Base-by-base conservation (phyloP, 2,888 invertebrate genomes). In the Automeris io region DNA sequence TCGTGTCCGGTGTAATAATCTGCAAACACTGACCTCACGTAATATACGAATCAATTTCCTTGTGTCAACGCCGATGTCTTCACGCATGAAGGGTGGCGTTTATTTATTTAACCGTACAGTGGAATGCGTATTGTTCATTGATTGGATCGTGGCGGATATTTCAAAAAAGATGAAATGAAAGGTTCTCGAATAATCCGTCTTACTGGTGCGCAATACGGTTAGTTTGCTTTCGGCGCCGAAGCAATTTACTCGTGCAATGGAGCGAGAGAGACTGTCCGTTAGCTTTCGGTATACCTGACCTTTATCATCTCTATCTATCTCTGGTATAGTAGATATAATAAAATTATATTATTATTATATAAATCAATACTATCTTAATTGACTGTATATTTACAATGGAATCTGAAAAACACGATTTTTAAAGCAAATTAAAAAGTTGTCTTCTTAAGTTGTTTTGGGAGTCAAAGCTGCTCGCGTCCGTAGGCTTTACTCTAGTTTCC, bases 191-290 rank as follows among this genome's bases (percentile, higher is more conserved):
- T 8, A 29, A 29, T 16, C 13, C 13, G 47, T 43, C 52, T 51
- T 50, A 54, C 58, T 47, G 50, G 62, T 57, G 57, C 62, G 60
- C 65, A 70, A 70, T 58, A 62, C 58, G 57, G 54, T 65, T 63
- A 61, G 62, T 64, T 63, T 58, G 51, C 54, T 54, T 57, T 60
- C 2, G 47, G 55, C 46, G 46, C 52, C 56, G 55, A 58, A 57
- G 58, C 66, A 66, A 67, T 69, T 63, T 62, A 46, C 44, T 35
- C 41, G 55, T 46, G 58, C 66, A 68, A 67, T 65, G 64, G 54
- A 42, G 52, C 62, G 62, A 54, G 58, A 61, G 64, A 60, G 55
- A 55, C 51, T 46, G 48, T 54, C 62, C 56, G 49, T 53, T 46
- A 55, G 55, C 49, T 40, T 37, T 32, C 35, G 42, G 35, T 24